Conservation (phyloP, 2,888 invertebrate genomes). For the Orthonevra nobilis region DNA sequence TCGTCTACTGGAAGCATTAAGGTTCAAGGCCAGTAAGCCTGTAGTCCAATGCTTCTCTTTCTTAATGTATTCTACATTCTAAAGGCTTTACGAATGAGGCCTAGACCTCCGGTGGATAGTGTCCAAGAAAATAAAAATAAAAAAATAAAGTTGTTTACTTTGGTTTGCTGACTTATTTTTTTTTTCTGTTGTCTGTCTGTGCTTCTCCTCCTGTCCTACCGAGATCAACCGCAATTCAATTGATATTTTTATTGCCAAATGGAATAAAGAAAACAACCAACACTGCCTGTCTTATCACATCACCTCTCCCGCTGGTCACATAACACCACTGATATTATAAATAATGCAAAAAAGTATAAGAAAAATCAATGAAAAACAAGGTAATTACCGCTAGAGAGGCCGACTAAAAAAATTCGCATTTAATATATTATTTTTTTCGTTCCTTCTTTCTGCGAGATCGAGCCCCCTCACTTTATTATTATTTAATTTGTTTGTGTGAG, state of each 20-base stretch:
- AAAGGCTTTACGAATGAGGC: too few species aligned
- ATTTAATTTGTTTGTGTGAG: neutral
- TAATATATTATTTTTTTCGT: conserved; percentile 3
- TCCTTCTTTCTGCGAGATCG: neutral
- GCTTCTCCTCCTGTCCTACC: neutral
- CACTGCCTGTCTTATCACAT: conserved; percentile 44
- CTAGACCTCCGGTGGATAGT: too few species aligned
- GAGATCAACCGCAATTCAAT: conserved; percentile 43
- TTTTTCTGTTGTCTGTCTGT: neutral
- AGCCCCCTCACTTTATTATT: conserved; percentile 6
- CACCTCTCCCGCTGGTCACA: conserved; percentile 25
- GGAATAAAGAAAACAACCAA: conserved; percentile 15
- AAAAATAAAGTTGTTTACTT: conserved; percentile 52
- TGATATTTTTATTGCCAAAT: conserved; percentile 46
- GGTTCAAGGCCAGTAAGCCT: conserved; percentile 61
- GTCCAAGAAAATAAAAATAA: neutral
- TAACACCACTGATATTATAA: too few species aligned
- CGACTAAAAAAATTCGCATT: too few species aligned
- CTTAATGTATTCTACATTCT: neutral
- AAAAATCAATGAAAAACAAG: conserved; percentile 34
- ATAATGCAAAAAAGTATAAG: too few species aligned
- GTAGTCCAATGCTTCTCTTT: conserved; percentile 32
- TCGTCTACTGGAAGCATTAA: conserved; percentile 52
- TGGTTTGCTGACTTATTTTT: neutral
- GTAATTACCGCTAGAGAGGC: conserved; percentile 46